Percentiles rank a stretch among this genome's conserved stretches.
Evolutionary conservation across 2,888 invertebrate species (phyloP).

Genomic region (Hyposoter didymator): DNA sequence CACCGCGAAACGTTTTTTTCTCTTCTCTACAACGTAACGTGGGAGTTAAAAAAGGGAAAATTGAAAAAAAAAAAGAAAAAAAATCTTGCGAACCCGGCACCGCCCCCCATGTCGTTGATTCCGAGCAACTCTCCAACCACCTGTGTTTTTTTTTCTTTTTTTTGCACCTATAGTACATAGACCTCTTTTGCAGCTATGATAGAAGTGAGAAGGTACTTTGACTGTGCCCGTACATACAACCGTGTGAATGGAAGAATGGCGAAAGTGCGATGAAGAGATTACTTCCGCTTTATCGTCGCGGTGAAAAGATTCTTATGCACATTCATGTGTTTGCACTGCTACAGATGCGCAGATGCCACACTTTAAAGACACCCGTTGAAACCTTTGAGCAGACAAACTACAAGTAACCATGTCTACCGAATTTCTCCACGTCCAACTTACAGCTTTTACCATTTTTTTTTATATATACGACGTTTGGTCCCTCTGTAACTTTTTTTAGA

Average conservation of each 20-base stretch:
- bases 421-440: not conserved
- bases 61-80: conserved; percentile 30
- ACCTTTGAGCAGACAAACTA: not conserved
- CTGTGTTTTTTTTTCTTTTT: conserved; percentile 54
- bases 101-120: conserved; percentile 40
- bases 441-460: not conserved
- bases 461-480: not conserved
- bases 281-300: conserved; percentile 69
- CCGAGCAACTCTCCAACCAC: conserved; percentile 38
- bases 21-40: conserved; percentile 10
- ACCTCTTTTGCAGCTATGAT: conserved; percentile 20
- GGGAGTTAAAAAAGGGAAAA: conserved; percentile 57
- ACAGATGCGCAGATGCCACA: conserved; percentile 17
- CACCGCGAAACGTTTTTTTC: conserved; percentile 33
- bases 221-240: conserved; percentile 20
- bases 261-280: conserved; percentile 78
- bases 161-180: conserved; percentile 27
- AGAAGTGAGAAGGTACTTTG: conserved; percentile 36
- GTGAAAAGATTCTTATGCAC: conserved; percentile 65
- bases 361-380: not conserved
- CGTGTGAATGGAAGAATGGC: conserved; percentile 77
- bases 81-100: conserved; percentile 15
- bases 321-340: conserved; percentile 37
- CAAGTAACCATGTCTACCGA: not conserved
- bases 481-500: not conserved